Percentiles rank a stretch among this genome's conserved stretches.
Conservation (phyloP, 2,113 vertebrate genomes). For the Polypterus senegalus region DNA sequence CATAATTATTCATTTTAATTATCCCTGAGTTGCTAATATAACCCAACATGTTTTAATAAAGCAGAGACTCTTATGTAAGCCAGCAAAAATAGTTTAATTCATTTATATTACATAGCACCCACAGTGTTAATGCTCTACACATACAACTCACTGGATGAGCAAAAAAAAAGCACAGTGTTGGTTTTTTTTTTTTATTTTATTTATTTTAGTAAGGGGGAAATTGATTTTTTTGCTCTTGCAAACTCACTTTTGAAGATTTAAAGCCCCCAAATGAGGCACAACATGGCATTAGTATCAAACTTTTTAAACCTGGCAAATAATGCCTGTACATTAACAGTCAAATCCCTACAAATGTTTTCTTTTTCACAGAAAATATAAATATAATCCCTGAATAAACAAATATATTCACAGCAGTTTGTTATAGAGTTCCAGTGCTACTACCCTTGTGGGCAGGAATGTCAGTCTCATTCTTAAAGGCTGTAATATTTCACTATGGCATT, state of each 20-base stretch:
- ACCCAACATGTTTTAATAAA: too few species aligned
- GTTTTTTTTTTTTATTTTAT: too few species aligned
- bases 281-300: slow-evolving; percentile 43
- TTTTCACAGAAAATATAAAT: slow-evolving; percentile 60
- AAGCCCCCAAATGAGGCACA: too few species aligned
- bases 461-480: too few species aligned
- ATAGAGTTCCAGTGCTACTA: slow-evolving; percentile 27
- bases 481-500: too few species aligned
- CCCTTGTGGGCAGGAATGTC: not conserved
- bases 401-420: slow-evolving; percentile 32
- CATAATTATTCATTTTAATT: too few species aligned
- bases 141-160: not conserved
- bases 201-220: too few species aligned
- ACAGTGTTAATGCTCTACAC: not conserved
- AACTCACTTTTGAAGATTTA: too few species aligned
- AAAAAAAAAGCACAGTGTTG: not conserved
- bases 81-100: slow-evolving; percentile 5
- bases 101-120: slow-evolving; percentile 4
- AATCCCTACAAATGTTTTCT: slow-evolving; percentile 36
- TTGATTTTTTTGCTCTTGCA: too few species aligned
- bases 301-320: slow-evolving; percentile 12
- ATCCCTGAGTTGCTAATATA: too few species aligned
- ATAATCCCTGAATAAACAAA: slow-evolving; percentile 57
- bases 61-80: not conserved
- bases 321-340: slow-evolving; percentile 12